These are phyloP conservation scores for Drosophila macrospina DNA, from an alignment of 2,888 invertebrate species.

Conservation along the genomic window DNA sequence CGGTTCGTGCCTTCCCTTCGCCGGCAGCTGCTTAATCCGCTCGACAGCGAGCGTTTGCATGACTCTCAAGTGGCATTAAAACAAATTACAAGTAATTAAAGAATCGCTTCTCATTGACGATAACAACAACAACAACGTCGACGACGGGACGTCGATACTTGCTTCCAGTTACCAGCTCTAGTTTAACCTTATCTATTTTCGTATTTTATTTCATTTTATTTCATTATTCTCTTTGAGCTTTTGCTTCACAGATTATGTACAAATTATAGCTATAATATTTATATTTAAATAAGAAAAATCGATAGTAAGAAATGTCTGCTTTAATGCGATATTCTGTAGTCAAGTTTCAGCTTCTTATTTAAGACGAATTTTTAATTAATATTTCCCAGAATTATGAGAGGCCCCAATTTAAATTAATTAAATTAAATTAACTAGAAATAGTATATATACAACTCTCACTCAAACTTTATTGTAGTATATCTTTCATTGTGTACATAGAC, in stretches of 20 bases:
- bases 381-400: too few species aligned
- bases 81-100: constrained; percentile 81
- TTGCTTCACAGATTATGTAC: constrained; percentile 1
- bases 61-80: constrained; percentile 77
- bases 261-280: background rate
- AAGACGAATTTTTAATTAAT: too few species aligned
- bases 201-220: background rate
- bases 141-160: constrained; percentile 3
- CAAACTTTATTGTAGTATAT: too few species aligned
- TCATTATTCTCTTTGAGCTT: background rate
- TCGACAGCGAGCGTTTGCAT: constrained; percentile 48
- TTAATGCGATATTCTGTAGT: background rate
- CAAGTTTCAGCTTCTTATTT: too few species aligned
- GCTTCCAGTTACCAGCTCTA: constrained; percentile 11
- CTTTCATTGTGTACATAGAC: too few species aligned
- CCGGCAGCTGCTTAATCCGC: constrained; percentile 52
- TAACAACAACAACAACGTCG: constrained; percentile 25
- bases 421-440: too few species aligned
- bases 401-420: too few species aligned
- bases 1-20: constrained; percentile 12
- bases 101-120: constrained; percentile 65
- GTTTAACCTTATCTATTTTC: constrained; percentile 7
- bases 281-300: background rate
- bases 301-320: background rate
- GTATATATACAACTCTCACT: too few species aligned